Conservation (phyloP, 2,113 vertebrate genomes). For the Plestiodon gilberti region DNA sequence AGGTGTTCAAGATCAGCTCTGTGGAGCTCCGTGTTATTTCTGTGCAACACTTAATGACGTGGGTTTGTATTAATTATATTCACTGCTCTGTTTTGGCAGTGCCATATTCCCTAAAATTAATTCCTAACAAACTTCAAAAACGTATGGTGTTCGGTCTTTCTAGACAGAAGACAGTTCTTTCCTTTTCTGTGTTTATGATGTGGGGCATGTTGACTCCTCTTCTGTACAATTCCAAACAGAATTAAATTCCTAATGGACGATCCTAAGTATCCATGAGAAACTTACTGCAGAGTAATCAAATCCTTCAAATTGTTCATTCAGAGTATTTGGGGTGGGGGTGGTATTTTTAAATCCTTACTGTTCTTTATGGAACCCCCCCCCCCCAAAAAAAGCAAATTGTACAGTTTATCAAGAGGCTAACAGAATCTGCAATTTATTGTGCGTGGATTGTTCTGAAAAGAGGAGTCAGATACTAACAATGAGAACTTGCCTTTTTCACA, state of each 20-base stretch:
- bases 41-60: slow-evolving; percentile 54
- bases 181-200: neutral
- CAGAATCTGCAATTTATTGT: neutral
- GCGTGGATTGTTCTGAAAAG: rapidly evolving
- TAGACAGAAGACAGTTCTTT: neutral
- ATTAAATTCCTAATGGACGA: slow-evolving; percentile 27
- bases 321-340: neutral
- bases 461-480: neutral
- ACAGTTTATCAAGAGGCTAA: neutral
- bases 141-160: slow-evolving; percentile 25
- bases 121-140: slow-evolving; percentile 39
- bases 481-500: slow-evolving; percentile 16
- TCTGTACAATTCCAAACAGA: slow-evolving; percentile 17
- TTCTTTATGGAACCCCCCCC: neutral
- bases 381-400: neutral
- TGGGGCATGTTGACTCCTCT: slow-evolving; percentile 25
- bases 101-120: neutral
- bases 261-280: neutral
- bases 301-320: neutral
- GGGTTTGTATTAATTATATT: slow-evolving; percentile 27
- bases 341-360: neutral
- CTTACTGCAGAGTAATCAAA: neutral
- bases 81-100: slow-evolving; percentile 18
- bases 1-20: slow-evolving; percentile 72
- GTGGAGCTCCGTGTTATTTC: slow-evolving; percentile 67